These are phyloP conservation scores for Mechanitis mazaeus DNA, from an alignment of 2,888 invertebrate species.

Conservation along the genomic window DNA sequence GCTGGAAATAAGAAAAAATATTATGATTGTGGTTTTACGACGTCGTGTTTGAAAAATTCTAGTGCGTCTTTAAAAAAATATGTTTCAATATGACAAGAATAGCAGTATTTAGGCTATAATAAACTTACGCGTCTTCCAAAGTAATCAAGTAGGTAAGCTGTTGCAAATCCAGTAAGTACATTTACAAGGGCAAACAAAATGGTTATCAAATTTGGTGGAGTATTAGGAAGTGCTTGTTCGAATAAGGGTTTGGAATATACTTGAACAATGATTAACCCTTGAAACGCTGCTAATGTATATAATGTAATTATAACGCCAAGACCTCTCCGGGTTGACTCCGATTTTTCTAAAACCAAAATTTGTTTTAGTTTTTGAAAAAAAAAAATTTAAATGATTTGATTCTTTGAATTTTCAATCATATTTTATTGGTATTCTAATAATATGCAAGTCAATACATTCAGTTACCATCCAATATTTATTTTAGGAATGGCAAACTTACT, in stretches of 20 bases:
- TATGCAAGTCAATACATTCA: too few species aligned
- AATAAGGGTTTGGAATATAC: conserved; percentile 62
- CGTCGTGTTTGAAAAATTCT: too few species aligned
- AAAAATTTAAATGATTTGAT: too few species aligned
- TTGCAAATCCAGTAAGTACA: conserved; percentile 41
- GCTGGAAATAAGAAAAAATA: conserved; percentile 34
- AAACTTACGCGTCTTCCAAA: conserved; percentile 51
- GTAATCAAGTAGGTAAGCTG: conserved; percentile 51
- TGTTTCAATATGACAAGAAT: too few species aligned
- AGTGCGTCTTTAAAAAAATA: too few species aligned
- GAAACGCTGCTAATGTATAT: conserved; percentile 47
- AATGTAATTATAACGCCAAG: conserved; percentile 39
- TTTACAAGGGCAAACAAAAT: conserved; percentile 45
- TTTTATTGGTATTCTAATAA: too few species aligned
- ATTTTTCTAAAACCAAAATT: conserved; percentile 43
- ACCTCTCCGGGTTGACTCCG: conserved; percentile 45
- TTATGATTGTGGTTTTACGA: too few species aligned
- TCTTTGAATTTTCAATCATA: too few species aligned
- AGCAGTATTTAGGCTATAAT: too few species aligned
- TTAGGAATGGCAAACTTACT: conserved; percentile 41
- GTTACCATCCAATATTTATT: too few species aligned
- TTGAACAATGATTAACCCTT: conserved; percentile 55
- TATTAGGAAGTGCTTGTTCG: conserved; percentile 45
- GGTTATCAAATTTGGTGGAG: conserved; percentile 49
- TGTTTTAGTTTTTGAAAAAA: too few species aligned